These are phyloP conservation scores for Hymenopus coronatus DNA, from an alignment of 2,888 invertebrate genomes.

Conservation along the genomic window DNA sequence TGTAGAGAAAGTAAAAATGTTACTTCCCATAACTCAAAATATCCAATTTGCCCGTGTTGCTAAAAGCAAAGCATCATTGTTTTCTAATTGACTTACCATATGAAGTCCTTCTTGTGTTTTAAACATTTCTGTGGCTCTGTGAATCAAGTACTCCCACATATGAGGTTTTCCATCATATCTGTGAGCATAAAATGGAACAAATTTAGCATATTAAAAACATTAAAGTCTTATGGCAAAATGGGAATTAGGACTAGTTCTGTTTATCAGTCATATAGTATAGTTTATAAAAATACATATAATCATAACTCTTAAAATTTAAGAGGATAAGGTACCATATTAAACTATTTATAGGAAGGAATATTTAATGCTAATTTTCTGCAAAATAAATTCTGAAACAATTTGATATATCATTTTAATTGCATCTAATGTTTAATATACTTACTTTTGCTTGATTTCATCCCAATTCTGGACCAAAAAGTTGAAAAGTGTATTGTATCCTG, in stretches of 20 bases:
- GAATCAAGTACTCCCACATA: slow-evolving; percentile 73
- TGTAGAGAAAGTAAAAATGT: no score
- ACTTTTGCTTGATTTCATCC: slow-evolving; percentile 65
- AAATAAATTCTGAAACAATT: no score
- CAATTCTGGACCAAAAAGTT: slow-evolving; percentile 70
- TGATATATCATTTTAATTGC: no score
- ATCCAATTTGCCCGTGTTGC: not conserved
- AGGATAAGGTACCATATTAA: no score
- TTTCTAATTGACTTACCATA: slow-evolving; percentile 25
- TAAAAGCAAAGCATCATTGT: not conserved
- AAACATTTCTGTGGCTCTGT: slow-evolving; percentile 71
- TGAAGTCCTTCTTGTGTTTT: slow-evolving; percentile 71
- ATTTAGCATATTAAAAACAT: not conserved
- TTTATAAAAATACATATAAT: no score
- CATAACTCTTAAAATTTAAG: no score
- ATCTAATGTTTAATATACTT: slow-evolving; percentile 20
- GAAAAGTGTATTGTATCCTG: slow-evolving; percentile 70
- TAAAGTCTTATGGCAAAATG: no score
- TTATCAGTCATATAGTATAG: no score
- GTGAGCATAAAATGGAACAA: slow-evolving; percentile 6
- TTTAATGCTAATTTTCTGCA: no score
- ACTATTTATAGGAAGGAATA: no score
- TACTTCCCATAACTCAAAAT: not conserved
- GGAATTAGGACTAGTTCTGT: no score
- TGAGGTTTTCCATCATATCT: slow-evolving; percentile 68